Evolutionary conservation across 2,888 invertebrate genomes (phyloP).

Genomic region (Trichopoda pennipes): DNA sequence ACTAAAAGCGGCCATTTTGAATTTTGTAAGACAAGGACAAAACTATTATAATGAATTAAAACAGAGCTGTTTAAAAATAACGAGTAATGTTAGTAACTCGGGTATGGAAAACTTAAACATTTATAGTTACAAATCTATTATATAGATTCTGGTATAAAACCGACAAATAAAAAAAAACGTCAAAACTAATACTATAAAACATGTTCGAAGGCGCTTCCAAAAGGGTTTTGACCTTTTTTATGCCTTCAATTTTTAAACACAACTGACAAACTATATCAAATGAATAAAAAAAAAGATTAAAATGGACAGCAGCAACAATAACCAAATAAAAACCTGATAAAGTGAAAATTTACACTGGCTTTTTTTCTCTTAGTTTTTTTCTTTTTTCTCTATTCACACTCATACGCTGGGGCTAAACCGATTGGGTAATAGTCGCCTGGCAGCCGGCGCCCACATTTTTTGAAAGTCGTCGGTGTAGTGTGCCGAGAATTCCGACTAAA

Average conservation of each 20-base stretch:
- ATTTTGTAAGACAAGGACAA: constrained; percentile 37
- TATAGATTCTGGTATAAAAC: no score
- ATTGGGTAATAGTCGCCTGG: no score
- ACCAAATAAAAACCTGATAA: constrained; percentile 41
- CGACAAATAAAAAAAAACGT: no score
- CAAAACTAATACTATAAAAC: no score
- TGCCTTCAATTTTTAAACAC: no score
- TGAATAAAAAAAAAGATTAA: constrained; percentile 13
- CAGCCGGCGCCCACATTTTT: no score
- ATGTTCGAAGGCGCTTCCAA: no score
- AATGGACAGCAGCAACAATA: constrained; percentile 6
- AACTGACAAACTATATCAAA: background rate
- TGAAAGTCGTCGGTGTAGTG: no score
- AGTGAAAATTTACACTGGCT: constrained; percentile 17
- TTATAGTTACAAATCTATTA: no score
- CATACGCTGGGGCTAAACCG: no score
- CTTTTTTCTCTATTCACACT: constrained; percentile 54
- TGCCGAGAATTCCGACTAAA: no score
- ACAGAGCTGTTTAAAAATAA: constrained; percentile 6
- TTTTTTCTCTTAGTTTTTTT: constrained; percentile 10
- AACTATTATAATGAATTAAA: background rate
- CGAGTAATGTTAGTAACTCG: constrained; percentile 31
- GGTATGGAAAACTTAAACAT: background rate
- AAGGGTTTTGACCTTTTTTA: no score
- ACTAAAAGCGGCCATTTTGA: constrained; percentile 58